These are phyloP conservation scores for Achroia grisella DNA, from an alignment of 1,140 invertebrate species.

Conservation along the genomic window DNA sequence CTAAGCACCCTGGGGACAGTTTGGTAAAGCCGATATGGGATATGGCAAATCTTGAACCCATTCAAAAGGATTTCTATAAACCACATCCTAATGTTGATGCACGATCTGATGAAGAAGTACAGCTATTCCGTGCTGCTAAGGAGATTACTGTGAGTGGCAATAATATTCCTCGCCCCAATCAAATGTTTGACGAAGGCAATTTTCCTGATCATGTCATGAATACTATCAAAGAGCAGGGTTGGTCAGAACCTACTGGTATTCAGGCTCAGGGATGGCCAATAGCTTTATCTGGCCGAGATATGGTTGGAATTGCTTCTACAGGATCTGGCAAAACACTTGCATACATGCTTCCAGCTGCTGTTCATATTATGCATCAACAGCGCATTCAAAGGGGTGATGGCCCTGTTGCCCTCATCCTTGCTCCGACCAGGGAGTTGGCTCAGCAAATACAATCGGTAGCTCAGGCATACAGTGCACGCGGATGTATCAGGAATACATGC, in stretches of 20 bases:
- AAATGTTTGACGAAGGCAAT: slow-evolving; percentile 91
- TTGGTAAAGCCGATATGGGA: slow-evolving; percentile 92
- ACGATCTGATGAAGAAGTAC: slow-evolving; percentile 82
- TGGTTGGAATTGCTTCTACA: slow-evolving; percentile 97
- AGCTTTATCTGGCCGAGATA: slow-evolving; percentile 91
- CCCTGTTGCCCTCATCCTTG: slow-evolving; percentile 93
- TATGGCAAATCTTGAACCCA: slow-evolving; percentile 81
- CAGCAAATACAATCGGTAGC: slow-evolving; percentile 98
- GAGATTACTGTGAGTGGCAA: slow-evolving; percentile 92
- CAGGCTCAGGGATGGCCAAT: slow-evolving; percentile 95
- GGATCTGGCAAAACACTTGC: slow-evolving; percentile 93
- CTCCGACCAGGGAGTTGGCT: slow-evolving; percentile 96
- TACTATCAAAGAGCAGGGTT: slow-evolving; percentile 88
- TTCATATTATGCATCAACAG: slow-evolving; percentile 84
- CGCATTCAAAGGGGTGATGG: slow-evolving; percentile 86
- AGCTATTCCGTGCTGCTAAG: slow-evolving; percentile 81
- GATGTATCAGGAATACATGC: slow-evolving; percentile 92
- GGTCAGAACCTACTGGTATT: slow-evolving; percentile 89
- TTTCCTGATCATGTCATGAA: slow-evolving; percentile 89
- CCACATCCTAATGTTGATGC: slow-evolving; percentile 85
- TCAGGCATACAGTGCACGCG: slow-evolving; percentile 88
- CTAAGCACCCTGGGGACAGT: slow-evolving; percentile 83
- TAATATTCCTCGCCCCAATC: slow-evolving; percentile 88
- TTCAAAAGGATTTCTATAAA: slow-evolving; percentile 94
- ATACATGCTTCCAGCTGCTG: slow-evolving; percentile 87